Base-by-base conservation (phyloP, 2,888 invertebrate species). In the Yponomeuta sedellus region DNA sequence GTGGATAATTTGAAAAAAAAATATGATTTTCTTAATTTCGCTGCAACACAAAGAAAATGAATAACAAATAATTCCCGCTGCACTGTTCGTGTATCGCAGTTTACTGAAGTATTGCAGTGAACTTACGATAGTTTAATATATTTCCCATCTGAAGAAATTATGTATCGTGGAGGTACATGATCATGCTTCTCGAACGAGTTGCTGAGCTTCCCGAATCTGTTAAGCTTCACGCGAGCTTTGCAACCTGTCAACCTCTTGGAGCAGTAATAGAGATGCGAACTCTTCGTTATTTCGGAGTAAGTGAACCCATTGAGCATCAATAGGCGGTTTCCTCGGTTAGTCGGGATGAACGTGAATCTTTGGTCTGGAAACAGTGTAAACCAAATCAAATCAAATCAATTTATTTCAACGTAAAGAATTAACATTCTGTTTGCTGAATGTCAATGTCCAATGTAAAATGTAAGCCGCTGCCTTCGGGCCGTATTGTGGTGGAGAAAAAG, bases 171-270 rank as follows among this genome's bases (percentile, higher is more conserved):
- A 61, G 61, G 61, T 28, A 8, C 11, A 22, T 61, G 61, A 25
- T 22, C 16, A 25, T 61, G 61, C 10, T 61, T 10, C 1, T 25
- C 25, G 6, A 34, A 34, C 8, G 57, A 20, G 11, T 28, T 22
- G 11, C 25, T 22, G 25, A 61, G 8, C 19, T 20, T 22, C 34
- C 62, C 59, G n/a, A 22, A 5, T 59, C 25, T 28, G n/a, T 62
- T 10, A 12, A 62, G 16, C 20, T 62, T 62, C 8, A 62, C 16
- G 16, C n/a, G n/a, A 16, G 62, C 28, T n/a, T 62, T 62, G 62
- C 62, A 62, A 10, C 62, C 62, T 1, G 10, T 39, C 8, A 20
- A n/a, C 39, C n/a, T 62, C 20, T 62, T 62, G n/a, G 62, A 62
- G 39, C 62, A 62, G 34, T 62, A 20, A 20, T 19, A 62, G 10